Conservation (phyloP, 2,113 vertebrate genomes). For the Lichenostomus cassidix region DNA sequence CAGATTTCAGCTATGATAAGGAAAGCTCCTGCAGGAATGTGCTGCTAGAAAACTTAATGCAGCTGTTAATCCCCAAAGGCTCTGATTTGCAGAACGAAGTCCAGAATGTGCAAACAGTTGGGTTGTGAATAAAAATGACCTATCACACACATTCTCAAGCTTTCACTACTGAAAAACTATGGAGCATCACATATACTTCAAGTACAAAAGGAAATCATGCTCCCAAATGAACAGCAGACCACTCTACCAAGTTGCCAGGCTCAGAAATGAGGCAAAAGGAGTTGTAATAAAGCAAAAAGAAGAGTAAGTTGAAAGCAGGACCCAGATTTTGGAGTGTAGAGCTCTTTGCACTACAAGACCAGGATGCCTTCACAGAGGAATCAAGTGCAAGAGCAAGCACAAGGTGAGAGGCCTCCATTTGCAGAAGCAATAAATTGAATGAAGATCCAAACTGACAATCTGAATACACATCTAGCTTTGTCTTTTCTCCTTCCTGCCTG, state of each 20-base stretch:
- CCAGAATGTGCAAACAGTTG: neutral
- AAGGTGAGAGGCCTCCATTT: neutral
- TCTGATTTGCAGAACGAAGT: neutral
- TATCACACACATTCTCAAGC: neutral
- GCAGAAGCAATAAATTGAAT: neutral
- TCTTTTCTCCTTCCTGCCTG: neutral
- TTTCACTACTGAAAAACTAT: neutral
- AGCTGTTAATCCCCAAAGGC: conserved; percentile 32
- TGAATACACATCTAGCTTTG: neutral
- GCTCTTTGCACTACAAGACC: neutral
- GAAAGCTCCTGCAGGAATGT: conserved; percentile 1
- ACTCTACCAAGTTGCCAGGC: neutral
- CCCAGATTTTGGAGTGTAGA: neutral
- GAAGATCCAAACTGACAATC: neutral
- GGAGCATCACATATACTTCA: neutral
- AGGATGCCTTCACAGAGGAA: neutral
- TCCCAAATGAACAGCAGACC: neutral
- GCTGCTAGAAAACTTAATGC: neutral
- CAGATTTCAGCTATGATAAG: neutral
- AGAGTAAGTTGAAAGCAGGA: neutral
- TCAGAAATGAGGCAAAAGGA: neutral
- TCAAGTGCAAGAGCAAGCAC: neutral
- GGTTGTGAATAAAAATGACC: neutral
- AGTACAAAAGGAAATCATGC: neutral
- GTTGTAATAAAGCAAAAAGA: neutral